Conservation (phyloP, 2,888 invertebrate species). For the Aphodius sticticus region DNA sequence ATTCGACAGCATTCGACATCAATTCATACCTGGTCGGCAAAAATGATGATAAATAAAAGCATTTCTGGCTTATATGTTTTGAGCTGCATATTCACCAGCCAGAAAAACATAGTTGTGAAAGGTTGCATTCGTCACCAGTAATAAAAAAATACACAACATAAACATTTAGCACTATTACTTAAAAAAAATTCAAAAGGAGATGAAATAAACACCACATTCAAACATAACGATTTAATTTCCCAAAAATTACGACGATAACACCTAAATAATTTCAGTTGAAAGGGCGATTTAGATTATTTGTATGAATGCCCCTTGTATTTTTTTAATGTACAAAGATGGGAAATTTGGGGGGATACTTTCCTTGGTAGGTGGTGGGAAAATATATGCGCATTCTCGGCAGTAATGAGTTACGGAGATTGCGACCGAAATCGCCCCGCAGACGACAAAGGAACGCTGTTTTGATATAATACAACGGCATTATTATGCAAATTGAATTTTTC, state of each 20-base stretch:
- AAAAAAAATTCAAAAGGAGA: too few species aligned
- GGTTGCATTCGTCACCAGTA: too few species aligned
- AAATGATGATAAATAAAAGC: too few species aligned
- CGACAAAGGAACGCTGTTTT: slow-evolving; percentile 24
- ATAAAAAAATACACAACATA: too few species aligned
- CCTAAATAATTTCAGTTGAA: background rate
- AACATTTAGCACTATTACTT: too few species aligned
- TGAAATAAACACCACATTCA: too few species aligned
- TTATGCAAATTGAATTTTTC: slow-evolving; percentile 25
- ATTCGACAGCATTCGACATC: too few species aligned
- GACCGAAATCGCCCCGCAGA: slow-evolving; percentile 13
- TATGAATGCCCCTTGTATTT: background rate
- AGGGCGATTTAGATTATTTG: background rate
- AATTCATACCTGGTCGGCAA: too few species aligned
- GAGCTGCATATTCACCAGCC: too few species aligned
- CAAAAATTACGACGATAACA: background rate
- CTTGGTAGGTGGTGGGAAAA: background rate
- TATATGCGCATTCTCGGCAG: slow-evolving; percentile 20
- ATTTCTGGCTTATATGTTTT: too few species aligned
- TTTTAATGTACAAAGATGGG: background rate
- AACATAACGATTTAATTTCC: too few species aligned
- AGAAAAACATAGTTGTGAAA: too few species aligned
- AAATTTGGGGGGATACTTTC: background rate
- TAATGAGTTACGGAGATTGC: slow-evolving; percentile 19
- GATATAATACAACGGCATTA: slow-evolving; percentile 20